These are phyloP conservation scores for Drosophila picticornis DNA, from an alignment of 2,888 invertebrate species.

Conservation along the genomic window DNA sequence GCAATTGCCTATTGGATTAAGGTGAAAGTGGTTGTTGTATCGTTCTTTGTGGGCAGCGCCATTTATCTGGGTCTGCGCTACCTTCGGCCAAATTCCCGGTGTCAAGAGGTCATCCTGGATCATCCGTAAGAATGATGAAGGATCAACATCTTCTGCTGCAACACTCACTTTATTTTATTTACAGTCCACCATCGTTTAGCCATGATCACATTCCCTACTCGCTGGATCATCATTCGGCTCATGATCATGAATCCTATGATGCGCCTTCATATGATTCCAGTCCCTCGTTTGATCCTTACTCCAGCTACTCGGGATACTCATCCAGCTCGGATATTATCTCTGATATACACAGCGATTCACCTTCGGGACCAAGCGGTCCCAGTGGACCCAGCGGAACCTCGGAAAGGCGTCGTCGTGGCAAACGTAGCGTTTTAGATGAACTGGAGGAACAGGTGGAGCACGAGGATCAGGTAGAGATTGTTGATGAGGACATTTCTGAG, in stretches of 20 bases:
- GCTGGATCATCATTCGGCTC: constrained; percentile 56
- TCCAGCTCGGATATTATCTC: constrained; percentile 71
- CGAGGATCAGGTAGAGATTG: constrained; percentile 58
- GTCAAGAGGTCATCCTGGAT: constrained; percentile 78
- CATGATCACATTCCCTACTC: constrained; percentile 71
- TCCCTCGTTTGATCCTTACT: constrained; percentile 80
- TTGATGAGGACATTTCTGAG: constrained; percentile 66
- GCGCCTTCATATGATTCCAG: constrained; percentile 65
- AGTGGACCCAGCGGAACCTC: constrained; percentile 36
- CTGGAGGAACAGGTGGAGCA: constrained; percentile 14
- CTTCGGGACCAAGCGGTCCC: constrained; percentile 24
- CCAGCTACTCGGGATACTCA: constrained; percentile 77
- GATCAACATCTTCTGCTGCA: accelerated
- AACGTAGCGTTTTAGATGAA: constrained; percentile 43
- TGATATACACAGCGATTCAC: constrained; percentile 54
- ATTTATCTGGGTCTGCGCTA: constrained; percentile 82
- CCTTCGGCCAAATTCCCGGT: constrained; percentile 70
- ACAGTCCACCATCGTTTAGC: constrained; percentile 72
- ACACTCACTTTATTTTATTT: background rate
- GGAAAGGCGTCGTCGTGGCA: constrained; percentile 63
- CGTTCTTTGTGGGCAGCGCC: constrained; percentile 84
- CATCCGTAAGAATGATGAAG: constrained; percentile 78
- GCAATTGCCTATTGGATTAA: constrained; percentile 84
- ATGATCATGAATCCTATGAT: constrained; percentile 69
- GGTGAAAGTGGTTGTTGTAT: constrained; percentile 83